Percentiles rank a stretch among this genome's conserved stretches.
phyloP scores from a whole-genome alignment of 2,113 vertebrate species.

The Pluvianellus socialis region DNA sequence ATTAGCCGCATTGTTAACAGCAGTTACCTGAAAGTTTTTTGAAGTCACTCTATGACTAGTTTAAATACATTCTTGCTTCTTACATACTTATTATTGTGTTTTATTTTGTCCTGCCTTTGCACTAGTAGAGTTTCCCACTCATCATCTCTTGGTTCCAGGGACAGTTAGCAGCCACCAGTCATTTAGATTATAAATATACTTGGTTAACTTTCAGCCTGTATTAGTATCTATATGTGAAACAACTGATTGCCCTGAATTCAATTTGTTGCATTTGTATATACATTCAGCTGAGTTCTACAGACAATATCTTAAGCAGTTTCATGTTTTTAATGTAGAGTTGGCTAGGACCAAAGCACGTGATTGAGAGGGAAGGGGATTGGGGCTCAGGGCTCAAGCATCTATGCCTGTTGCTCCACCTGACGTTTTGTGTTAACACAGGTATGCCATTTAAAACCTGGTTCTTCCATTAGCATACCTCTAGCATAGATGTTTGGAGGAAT shows the following conservation, averaged over 20 bases:
- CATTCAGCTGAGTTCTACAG: not conserved
- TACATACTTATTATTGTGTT: not conserved
- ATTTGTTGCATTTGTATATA: not conserved
- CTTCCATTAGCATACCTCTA: not conserved
- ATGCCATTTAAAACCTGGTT: not conserved
- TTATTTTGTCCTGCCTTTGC: not conserved
- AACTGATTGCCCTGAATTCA: not conserved
- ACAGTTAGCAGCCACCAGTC: not conserved
- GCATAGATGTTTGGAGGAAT: not conserved
- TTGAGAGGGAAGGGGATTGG: not conserved
- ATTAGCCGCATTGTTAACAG: not conserved
- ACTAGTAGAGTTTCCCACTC: not conserved
- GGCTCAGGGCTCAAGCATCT: not conserved
- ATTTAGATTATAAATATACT: not conserved
- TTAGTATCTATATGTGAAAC: not conserved
- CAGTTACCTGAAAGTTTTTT: not conserved
- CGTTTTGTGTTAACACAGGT: not conserved
- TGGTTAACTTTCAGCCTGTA: not conserved
- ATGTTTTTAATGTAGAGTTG: not conserved
- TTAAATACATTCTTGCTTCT: not conserved
- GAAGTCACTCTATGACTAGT: not conserved
- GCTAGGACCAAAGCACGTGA: fast-evolving
- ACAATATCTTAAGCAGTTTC: not conserved
- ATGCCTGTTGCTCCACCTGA: not conserved
- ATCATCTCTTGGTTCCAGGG: not conserved